Base-by-base conservation (phyloP, 2,888 invertebrate species). In the Euspilapteryx auroguttella region DNA sequence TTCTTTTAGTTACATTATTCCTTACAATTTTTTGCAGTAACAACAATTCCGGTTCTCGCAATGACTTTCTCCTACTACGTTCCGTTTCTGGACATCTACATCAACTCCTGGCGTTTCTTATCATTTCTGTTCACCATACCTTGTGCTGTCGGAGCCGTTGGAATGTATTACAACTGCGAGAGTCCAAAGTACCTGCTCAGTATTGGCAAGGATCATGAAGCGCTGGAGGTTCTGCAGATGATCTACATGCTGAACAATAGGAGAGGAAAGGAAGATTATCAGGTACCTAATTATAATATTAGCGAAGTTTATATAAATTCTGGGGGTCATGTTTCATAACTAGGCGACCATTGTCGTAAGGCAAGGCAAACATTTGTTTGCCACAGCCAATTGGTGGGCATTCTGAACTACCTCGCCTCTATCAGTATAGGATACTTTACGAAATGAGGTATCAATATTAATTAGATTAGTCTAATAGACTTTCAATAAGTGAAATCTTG, bases 51-150 rank as follows among this genome's bases (percentile, higher is more conserved):
- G 1, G 59, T 89, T 1, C 73, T 89, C 1, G 86, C 87, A 0
- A 38, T 80, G 4, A 42, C 47, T 3, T 63, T 80, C 37, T 64
- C 78, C 1, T 50, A 73, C 32, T 47, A 68, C 15, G 38, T 75
- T 1, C 62, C 63, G 0, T 33, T 58, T 2, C 44, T 82, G 25
- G 62, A 64, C 17, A 63, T 87, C 34, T 45, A 62, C 4, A 80
- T 84, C 41, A 80, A 81, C 39, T 84, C 89, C 6, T 92, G 92
- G 91, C 75, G 91, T 7, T 44, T 89, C 1, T 79, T 88, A 34
- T 58, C 85, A 11, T 55, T 86, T 1, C 46, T 84, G 1, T 81
- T 84, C 39, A 78, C 82, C 1, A 12, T 83, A 1, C 82, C 89
- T 0, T 79, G 82, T 32, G 45, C 83, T 0, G 14, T 85, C 0